Evolutionary conservation across 2,797 vertebrate species (phyloP).

Genomic region (Siniperca obscura): DNA sequence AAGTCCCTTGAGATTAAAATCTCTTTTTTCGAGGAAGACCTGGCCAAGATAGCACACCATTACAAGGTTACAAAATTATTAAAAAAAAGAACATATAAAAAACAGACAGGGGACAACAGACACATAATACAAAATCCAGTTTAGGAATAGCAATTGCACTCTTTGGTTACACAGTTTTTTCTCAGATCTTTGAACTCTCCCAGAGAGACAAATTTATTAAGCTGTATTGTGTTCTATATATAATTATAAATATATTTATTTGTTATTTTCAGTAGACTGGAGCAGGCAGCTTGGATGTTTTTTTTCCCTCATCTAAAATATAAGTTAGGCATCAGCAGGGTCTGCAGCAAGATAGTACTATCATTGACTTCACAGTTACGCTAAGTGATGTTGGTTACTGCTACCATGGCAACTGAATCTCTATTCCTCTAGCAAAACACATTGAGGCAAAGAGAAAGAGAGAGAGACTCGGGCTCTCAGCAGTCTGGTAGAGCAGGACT

Average conservation of each 20-base stretch:
- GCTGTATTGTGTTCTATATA: not conserved
- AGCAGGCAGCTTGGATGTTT: conserved; percentile 7
- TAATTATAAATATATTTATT: conserved; percentile 4
- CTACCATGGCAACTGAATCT: conserved; percentile 88
- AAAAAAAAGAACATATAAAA: no score
- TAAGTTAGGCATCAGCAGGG: conserved; percentile 57
- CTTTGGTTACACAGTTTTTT: no score
- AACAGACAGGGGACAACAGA: no score
- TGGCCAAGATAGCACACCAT: no score
- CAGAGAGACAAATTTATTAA: no score
- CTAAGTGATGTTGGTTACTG: conserved; percentile 85
- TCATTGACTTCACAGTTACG: conserved; percentile 81
- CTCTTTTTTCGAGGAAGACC: no score
- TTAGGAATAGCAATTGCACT: no score
- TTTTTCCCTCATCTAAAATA: conserved; percentile 50
- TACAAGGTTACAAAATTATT: no score
- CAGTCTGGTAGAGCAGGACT: conserved; percentile 63
- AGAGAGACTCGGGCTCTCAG: conserved; percentile 51
- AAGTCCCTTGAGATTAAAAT: no score
- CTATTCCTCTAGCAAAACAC: conserved; percentile 66
- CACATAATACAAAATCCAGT: no score
- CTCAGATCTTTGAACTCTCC: no score
- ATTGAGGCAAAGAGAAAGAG: conserved; percentile 27
- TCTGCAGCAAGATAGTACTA: conserved; percentile 74
- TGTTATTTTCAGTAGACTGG: conserved; percentile 20